These are phyloP conservation scores for Drosophila seclusa DNA, from an alignment of 2,888 invertebrate species.

Conservation along the genomic window DNA sequence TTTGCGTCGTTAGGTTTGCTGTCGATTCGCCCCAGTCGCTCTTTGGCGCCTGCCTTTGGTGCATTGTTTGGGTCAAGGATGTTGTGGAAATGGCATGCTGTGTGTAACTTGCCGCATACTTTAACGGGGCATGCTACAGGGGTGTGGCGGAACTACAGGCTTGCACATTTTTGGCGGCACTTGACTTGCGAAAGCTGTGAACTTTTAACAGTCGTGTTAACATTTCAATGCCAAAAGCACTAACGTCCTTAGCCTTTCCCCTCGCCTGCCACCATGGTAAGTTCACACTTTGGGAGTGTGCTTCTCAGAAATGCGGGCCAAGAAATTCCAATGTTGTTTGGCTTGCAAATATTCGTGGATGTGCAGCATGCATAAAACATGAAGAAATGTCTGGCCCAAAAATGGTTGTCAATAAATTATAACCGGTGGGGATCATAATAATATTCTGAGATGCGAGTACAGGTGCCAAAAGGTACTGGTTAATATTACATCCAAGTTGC, in stretches of 20 bases:
- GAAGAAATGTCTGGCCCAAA: constrained; percentile 60
- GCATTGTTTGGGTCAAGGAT: constrained; percentile 78
- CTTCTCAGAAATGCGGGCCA: constrained; percentile 27
- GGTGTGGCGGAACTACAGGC: constrained; percentile 5
- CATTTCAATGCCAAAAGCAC: constrained; percentile 3
- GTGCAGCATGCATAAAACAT: constrained; percentile 71
- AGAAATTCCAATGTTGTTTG: constrained; percentile 45
- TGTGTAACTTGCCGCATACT: constrained; percentile 1
- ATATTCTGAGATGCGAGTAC: background rate
- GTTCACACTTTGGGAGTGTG: constrained; percentile 36
- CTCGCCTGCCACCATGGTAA: constrained; percentile 8
- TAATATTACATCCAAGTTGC: background rate
- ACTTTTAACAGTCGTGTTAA: constrained; percentile 55
- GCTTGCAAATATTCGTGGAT: constrained; percentile 32
- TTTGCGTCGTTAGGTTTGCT: constrained; percentile 38
- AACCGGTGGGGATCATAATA: constrained; percentile 3
- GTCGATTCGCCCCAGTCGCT: background rate
- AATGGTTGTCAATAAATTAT: constrained; percentile 40
- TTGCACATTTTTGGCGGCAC: constrained; percentile 44
- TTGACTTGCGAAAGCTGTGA: constrained; percentile 64
- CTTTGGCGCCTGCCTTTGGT: constrained; percentile 47
- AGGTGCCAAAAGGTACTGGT: constrained; percentile 8
- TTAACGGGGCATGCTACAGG: background rate
- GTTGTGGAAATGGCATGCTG: constrained; percentile 46
- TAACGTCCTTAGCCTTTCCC: background rate